Evolutionary conservation across 2,888 invertebrate species (phyloP).

Genomic region (Malthinus flaveolus): DNA sequence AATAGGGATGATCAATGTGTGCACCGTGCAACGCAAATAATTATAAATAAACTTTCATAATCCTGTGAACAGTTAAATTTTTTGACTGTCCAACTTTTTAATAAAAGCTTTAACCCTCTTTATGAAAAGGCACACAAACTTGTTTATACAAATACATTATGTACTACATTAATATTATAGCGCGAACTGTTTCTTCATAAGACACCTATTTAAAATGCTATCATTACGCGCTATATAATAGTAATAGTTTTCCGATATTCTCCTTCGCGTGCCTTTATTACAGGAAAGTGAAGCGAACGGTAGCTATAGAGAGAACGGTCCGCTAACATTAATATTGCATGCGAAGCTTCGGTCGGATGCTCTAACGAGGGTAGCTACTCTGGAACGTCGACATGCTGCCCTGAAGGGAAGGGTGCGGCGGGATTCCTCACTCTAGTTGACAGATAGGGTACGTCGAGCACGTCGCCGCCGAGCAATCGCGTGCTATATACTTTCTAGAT

Average conservation of each 20-base stretch:
- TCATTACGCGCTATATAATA: slow-evolving; percentile 16
- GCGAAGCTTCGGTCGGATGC: slow-evolving; percentile 51
- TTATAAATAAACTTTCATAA: too few species aligned
- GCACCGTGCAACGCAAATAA: too few species aligned
- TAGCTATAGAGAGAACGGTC: slow-evolving; percentile 31
- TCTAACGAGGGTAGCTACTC: slow-evolving; percentile 50
- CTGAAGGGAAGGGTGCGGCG: slow-evolving; percentile 24
- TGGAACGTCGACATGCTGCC: slow-evolving; percentile 37
- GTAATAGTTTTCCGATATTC: slow-evolving; percentile 28
- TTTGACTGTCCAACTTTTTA: too few species aligned
- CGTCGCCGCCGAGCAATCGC: slow-evolving; percentile 39
- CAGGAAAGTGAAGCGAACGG: slow-evolving; percentile 26
- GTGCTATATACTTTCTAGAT: slow-evolving; percentile 32
- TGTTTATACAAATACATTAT: too few species aligned
- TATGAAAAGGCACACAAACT: too few species aligned
- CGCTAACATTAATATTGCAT: slow-evolving; percentile 51
- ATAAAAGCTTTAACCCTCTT: too few species aligned
- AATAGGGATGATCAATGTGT: too few species aligned
- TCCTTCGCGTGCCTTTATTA: slow-evolving; percentile 27
- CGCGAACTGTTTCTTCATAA: neutral
- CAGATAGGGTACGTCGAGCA: slow-evolving; percentile 41
- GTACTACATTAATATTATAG: too few species aligned
- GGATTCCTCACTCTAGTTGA: slow-evolving; percentile 40
- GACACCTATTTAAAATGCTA: slow-evolving; percentile 5
- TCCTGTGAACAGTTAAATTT: too few species aligned